A percentile compares a stretch with the other conserved stretches of the same genome.
Evolutionary conservation across 2,888 invertebrate genomes (phyloP).

Genomic region (Temnothorax rugatulus): DNA sequence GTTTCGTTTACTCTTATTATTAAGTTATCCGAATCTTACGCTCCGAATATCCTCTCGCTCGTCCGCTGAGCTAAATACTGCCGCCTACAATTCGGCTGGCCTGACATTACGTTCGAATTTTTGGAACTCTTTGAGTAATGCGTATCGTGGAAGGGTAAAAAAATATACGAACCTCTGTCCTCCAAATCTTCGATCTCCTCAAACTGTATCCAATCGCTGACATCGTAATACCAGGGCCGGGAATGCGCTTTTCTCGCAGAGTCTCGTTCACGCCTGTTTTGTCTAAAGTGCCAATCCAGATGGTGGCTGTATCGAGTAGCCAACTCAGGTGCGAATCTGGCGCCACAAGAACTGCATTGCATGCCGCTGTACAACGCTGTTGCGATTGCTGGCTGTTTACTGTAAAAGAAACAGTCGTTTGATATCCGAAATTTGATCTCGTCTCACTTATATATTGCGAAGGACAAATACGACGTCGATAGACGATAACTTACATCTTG

Average conservation of each 20-base stretch:
- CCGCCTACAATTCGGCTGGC: neutral
- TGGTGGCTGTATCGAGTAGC: slow-evolving; percentile 97
- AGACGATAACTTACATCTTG: slow-evolving; percentile 89
- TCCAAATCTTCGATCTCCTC: slow-evolving; percentile 97
- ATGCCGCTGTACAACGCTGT: slow-evolving; percentile 93
- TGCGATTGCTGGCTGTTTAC: slow-evolving; percentile 92
- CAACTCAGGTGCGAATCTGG: slow-evolving; percentile 96
- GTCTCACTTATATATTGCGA: neutral
- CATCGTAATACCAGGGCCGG: slow-evolving; percentile 96
- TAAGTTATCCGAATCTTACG: neutral
- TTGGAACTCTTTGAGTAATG: neutral
- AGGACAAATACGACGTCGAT: neutral
- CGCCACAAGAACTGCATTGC: slow-evolving; percentile 98
- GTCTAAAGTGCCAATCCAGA: slow-evolving; percentile 99
- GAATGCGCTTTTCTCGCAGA: slow-evolving; percentile 94
- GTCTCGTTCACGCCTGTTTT: slow-evolving; percentile 95
- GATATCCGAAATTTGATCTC: slow-evolving; percentile 28
- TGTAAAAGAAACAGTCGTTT: slow-evolving; percentile 81
- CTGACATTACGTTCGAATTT: neutral
- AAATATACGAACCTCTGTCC: slow-evolving; percentile 89
- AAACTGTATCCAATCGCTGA: slow-evolving; percentile 97
- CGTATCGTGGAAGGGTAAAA: slow-evolving; percentile 25
- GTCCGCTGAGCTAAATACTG: neutral
- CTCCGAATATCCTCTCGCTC: neutral
- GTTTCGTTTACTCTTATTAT: neutral